A percentile compares a stretch with the other conserved stretches of the same genome.
Conservation (phyloP, 2,797 vertebrate genomes). For the Coracias cyanogaster region DNA sequence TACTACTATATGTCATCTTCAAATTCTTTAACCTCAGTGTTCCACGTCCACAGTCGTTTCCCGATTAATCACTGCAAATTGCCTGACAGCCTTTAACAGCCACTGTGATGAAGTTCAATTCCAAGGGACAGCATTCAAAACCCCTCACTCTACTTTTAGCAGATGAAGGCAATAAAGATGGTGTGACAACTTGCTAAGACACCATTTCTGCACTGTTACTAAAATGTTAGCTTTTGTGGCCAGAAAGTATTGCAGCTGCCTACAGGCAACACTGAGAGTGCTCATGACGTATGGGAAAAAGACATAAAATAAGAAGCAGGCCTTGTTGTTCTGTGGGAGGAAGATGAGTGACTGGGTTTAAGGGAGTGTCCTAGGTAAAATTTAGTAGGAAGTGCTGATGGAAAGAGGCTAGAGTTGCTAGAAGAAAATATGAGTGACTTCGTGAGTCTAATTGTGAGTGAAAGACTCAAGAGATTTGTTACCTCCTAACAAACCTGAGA, state of each 20-base stretch:
- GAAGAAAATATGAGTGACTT: not conserved
- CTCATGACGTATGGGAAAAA: not conserved
- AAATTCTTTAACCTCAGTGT: constrained; percentile 70
- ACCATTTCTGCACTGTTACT: constrained; percentile 19
- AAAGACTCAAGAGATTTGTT: not conserved
- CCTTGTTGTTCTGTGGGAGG: not conserved
- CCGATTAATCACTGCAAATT: constrained; percentile 74
- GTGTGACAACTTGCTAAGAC: constrained; percentile 39
- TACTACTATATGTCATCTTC: constrained; percentile 75
- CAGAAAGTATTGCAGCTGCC: constrained; percentile 28
- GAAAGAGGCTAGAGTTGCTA: not conserved
- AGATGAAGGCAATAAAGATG: constrained; percentile 54
- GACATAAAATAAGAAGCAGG: constrained; percentile 10
- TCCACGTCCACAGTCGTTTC: constrained; percentile 66
- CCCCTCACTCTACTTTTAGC: constrained; percentile 10
- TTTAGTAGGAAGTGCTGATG: not conserved
- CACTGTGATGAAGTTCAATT: constrained; percentile 53
- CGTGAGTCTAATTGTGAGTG: not conserved
- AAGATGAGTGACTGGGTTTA: not conserved
- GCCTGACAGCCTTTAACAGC: constrained; percentile 72
- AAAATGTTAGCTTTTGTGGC: constrained; percentile 13
- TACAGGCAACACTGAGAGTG: not conserved
- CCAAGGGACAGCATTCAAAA: constrained; percentile 35
- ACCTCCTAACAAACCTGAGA: not conserved
- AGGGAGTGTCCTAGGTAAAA: not conserved